Percentiles rank a stretch among this genome's conserved stretches.
These are phyloP conservation scores for Agrotis segetum DNA, from an alignment of 2,888 invertebrate species.

Conservation along the genomic window DNA sequence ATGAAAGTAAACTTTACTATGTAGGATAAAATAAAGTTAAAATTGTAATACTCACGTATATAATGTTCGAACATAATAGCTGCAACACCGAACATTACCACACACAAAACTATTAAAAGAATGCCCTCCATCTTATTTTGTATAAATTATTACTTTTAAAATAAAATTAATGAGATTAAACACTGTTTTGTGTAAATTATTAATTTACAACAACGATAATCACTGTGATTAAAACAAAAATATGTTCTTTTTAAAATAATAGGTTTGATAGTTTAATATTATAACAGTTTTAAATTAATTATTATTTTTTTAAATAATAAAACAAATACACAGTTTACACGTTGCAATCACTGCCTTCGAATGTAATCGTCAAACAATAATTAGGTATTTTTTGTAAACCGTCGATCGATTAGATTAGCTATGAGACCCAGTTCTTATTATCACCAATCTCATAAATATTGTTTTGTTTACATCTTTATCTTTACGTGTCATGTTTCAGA, in stretches of 20 bases:
- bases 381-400: constrained; percentile 6
- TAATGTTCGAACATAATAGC: constrained; percentile 15
- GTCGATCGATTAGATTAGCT: constrained; percentile 35
- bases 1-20: too few relatives aligned
- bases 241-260: neutral
- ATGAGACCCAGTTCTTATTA: constrained; percentile 36
- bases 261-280: neutral
- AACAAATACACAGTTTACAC: neutral
- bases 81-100: constrained; percentile 10
- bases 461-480: constrained; percentile 17
- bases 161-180: neutral
- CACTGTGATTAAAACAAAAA: neutral
- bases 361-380: neutral
- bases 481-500: constrained; percentile 1
- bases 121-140: neutral
- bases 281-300: too few relatives aligned
- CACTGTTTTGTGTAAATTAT: neutral
- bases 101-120: constrained; percentile 21
- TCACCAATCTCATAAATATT: constrained; percentile 19
- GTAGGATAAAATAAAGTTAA: neutral
- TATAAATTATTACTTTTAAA: neutral
- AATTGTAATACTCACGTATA: constrained; percentile 20
- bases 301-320: neutral
- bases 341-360: constrained; percentile 2
- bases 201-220: neutral